A percentile compares a stretch with the other conserved stretches of the same genome.
These are phyloP conservation scores for Mus caroli DNA, from an alignment of 2,797 vertebrate species.

Conservation along the genomic window DNA sequence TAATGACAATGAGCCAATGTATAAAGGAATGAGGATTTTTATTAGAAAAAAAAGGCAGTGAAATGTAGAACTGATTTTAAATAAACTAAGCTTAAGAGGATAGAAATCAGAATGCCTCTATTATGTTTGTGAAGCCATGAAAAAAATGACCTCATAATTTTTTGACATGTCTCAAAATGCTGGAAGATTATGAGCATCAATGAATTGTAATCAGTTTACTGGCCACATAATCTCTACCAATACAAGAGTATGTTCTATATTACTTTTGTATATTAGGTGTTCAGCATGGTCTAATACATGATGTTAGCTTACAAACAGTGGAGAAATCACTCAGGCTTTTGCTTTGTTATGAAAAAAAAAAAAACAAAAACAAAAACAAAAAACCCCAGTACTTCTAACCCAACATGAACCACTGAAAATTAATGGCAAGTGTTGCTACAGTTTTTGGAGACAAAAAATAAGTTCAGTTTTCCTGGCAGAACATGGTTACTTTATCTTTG, in stretches of 20 bases:
- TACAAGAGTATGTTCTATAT: neutral
- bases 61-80: slow-evolving; percentile 49
- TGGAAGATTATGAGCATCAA: neutral
- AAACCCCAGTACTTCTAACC: neutral
- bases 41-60: slow-evolving; percentile 6
- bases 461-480: neutral
- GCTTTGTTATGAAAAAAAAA: neutral
- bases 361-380: neutral
- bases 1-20: neutral
- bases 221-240: neutral
- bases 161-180: neutral
- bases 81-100: neutral
- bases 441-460: neutral
- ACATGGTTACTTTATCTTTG: neutral
- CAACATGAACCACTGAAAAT: neutral
- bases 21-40: neutral
- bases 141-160: neutral
- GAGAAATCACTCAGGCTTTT: accelerated
- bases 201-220: neutral
- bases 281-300: accelerated
- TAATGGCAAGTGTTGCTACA: no score
- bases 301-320: neutral
- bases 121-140: neutral
- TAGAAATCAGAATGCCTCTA: neutral
- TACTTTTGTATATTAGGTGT: neutral